A percentile compares a stretch with the other conserved stretches of the same genome.
These are phyloP conservation scores for Malthinus seriepunctatus DNA, from an alignment of 2,888 invertebrate species.

Conservation along the genomic window DNA sequence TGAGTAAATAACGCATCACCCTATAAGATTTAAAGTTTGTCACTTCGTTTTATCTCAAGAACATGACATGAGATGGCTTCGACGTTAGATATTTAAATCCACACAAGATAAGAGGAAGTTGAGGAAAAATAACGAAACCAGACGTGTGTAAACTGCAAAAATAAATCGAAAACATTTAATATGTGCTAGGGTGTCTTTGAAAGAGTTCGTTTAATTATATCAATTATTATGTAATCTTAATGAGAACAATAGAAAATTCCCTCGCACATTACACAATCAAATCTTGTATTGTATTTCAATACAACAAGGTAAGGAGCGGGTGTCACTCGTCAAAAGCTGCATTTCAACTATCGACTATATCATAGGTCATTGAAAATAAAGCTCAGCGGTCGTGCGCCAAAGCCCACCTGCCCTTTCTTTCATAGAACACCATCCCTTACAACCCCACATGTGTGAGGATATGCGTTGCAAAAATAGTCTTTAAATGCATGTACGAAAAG, in stretches of 20 bases:
- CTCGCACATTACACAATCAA: conserved; percentile 20
- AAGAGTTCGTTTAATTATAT: too few species aligned
- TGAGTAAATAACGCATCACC: conserved; percentile 18
- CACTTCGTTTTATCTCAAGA: conserved; percentile 18
- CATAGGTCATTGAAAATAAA: conserved; percentile 32
- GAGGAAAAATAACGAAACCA: not conserved
- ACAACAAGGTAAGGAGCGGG: conserved; percentile 24
- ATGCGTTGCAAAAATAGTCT: conserved; percentile 32
- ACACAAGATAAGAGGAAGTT: conserved; percentile 18
- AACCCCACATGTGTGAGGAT: conserved; percentile 39
- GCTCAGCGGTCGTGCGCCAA: conserved; percentile 41
- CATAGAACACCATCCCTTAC: conserved; percentile 41
- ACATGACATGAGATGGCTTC: conserved; percentile 11
- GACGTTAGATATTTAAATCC: conserved; percentile 22
- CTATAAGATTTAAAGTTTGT: conserved; percentile 14
- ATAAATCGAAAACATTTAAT: too few species aligned
- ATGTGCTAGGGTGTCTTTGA: too few species aligned
- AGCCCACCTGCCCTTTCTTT: conserved; percentile 42
- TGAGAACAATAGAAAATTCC: conserved; percentile 11
- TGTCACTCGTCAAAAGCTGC: conserved; percentile 35
- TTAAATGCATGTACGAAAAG: conserved; percentile 26
- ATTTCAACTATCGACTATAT: conserved; percentile 30
- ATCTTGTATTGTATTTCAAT: conserved; percentile 30
- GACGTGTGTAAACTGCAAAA: too few species aligned
- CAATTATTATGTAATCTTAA: not conserved